Evolutionary conservation across 1,140 invertebrate species (phyloP).

Genomic region (Lucilia cuprina): DNA sequence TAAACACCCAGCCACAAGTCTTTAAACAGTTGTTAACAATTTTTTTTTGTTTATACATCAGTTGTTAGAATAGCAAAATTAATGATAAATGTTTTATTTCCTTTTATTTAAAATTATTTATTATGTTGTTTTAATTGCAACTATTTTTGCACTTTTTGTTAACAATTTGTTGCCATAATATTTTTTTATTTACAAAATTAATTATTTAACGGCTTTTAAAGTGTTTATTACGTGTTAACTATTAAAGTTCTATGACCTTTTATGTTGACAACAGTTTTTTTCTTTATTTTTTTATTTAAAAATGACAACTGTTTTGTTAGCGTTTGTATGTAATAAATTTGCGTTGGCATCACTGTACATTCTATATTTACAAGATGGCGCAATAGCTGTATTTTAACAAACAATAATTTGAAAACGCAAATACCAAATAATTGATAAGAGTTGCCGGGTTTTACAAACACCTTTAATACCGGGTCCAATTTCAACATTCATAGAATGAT

Average conservation of each 20-base stretch:
- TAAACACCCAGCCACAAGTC: background rate
- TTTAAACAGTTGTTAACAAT: background rate
- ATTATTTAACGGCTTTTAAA: no score
- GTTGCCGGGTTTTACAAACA: background rate
- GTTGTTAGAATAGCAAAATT: no score
- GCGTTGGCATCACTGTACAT: background rate
- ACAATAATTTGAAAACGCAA: background rate
- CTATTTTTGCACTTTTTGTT: no score
- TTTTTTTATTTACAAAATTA: no score
- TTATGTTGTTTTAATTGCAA: no score
- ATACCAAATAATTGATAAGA: background rate
- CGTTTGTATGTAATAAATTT: background rate
- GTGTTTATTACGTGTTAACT: background rate
- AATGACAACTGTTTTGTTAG: background rate
- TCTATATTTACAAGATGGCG: background rate
- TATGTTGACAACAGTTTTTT: background rate
- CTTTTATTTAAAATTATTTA: no score
- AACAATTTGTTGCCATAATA: no score
- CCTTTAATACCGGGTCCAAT: no score
- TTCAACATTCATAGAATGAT: no score
- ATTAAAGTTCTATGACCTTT: constrained; percentile 1
- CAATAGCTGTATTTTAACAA: background rate
- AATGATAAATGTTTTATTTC: no score
- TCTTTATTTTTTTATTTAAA: background rate
- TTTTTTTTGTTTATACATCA: background rate